These are phyloP conservation scores for Baronia brevicornis DNA, from an alignment of 2,888 invertebrate species.

Conservation along the genomic window DNA sequence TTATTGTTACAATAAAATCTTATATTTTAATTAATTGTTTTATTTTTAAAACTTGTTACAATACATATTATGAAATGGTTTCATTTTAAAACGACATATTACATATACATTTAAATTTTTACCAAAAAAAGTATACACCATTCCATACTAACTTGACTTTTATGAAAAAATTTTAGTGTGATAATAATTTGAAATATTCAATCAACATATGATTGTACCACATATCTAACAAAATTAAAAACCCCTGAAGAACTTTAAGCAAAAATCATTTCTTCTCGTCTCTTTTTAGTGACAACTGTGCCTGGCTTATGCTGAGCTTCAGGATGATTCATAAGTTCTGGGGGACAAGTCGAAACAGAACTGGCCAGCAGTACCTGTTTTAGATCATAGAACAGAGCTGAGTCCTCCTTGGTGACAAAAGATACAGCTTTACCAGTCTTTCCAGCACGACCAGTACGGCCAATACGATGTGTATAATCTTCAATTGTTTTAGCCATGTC, in stretches of 20 bases:
- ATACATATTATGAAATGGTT: no score
- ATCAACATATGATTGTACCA: no score
- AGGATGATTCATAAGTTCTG: constrained; percentile 97
- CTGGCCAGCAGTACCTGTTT: constrained; percentile 92
- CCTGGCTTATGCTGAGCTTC: constrained; percentile 99
- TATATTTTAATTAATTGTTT: no score
- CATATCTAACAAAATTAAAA: no score
- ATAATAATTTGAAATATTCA: no score
- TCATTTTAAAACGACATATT: no score
- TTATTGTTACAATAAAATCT: no score
- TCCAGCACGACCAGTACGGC: constrained; percentile 98
- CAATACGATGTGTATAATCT: constrained; percentile 98
- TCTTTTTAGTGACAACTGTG: constrained; percentile 93
- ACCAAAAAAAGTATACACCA: no score
- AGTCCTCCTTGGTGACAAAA: constrained; percentile 98
- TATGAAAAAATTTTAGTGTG: no score
- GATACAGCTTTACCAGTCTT: constrained; percentile 97
- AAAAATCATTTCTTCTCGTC: constrained; percentile 96
- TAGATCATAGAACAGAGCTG: constrained; percentile 95
- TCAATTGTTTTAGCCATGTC: constrained; percentile 99
- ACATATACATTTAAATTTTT: no score
- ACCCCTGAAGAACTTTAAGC: constrained; percentile 79
- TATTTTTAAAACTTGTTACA: no score
- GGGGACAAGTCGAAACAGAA: constrained; percentile 95
- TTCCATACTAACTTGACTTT: no score